Conservation (phyloP, 2,888 invertebrate species). For the Drosophila maculinotata region DNA sequence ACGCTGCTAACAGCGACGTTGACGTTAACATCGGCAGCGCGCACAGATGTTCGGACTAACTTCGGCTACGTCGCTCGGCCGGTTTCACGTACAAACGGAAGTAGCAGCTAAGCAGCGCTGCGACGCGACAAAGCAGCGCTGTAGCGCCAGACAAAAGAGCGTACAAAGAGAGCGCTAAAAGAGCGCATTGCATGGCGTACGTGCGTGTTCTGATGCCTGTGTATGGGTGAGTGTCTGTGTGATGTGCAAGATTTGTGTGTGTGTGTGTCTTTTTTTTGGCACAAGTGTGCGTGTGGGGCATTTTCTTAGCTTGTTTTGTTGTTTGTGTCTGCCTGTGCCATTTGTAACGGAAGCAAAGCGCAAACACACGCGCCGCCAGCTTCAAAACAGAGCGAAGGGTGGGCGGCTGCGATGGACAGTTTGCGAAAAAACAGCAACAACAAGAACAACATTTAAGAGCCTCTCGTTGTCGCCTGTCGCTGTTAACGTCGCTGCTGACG, state of each 20-base stretch:
- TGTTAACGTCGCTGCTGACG: slow-evolving; percentile 10
- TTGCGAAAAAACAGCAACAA: slow-evolving; percentile 28
- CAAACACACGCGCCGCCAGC: slow-evolving; percentile 59
- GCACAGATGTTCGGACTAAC: slow-evolving; percentile 65
- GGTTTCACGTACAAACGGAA: slow-evolving; percentile 58
- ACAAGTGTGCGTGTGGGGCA: slow-evolving; percentile 39
- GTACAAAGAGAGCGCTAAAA: slow-evolving; percentile 54
- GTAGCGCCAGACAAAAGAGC: slow-evolving; percentile 57
- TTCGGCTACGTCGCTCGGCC: slow-evolving; percentile 44
- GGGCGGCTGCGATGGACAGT: slow-evolving; percentile 30
- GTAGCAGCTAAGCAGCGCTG: slow-evolving; percentile 43
- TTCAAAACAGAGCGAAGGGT: slow-evolving; percentile 19
- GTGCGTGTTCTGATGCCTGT: slow-evolving; percentile 46
- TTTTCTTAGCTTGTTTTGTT: slow-evolving; percentile 56
- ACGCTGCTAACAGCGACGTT: slow-evolving; percentile 1
- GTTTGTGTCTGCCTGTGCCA: slow-evolving; percentile 59
- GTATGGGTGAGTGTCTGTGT: slow-evolving; percentile 13
- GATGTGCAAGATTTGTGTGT: slow-evolving; percentile 43
- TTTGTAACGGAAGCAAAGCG: slow-evolving; percentile 79
- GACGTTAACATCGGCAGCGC: slow-evolving; percentile 45
- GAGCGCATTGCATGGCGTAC: slow-evolving; percentile 60
- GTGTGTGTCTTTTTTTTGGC: slow-evolving; percentile 49
- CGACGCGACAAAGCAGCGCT: slow-evolving; percentile 25
- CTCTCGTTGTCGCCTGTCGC: slow-evolving; percentile 42
- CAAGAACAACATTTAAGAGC: slow-evolving; percentile 49